phyloP scores from a whole-genome alignment of 2,797 vertebrate species.

The Malurus leucopterus region DNA sequence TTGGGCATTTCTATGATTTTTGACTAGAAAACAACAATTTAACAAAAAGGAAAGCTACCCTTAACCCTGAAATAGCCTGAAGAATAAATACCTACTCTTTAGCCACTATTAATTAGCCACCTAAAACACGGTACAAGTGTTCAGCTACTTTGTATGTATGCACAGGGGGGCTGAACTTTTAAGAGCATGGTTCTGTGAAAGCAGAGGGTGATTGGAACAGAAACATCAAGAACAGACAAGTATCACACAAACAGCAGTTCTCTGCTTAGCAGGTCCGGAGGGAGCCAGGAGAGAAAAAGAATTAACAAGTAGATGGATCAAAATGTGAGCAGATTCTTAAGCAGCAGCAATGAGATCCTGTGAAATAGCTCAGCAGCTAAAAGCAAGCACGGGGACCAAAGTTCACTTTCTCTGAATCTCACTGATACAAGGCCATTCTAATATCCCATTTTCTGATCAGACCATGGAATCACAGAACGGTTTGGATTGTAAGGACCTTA shows the following conservation, averaged over 20 bases:
- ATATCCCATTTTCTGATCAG: background rate
- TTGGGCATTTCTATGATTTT: background rate
- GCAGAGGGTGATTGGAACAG: background rate
- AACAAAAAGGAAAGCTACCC: background rate
- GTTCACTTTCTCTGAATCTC: background rate
- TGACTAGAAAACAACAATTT: background rate
- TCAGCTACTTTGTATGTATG: background rate
- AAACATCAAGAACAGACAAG: background rate
- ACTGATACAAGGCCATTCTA: background rate
- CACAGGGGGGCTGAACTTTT: background rate
- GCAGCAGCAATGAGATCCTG: background rate
- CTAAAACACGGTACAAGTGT: background rate
- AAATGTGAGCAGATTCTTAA: background rate
- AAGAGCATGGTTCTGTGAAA: background rate
- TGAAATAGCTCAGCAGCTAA: background rate
- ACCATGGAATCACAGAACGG: background rate
- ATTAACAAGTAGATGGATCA: background rate
- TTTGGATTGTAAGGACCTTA: background rate
- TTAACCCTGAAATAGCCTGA: background rate
- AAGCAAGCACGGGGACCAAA: background rate
- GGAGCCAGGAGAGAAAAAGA: background rate
- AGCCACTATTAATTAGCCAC: background rate
- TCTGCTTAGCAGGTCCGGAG: background rate
- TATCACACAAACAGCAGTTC: background rate
- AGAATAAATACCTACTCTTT: background rate